Conservation (phyloP, 2,888 invertebrate species). For the Synanthedon tipuliformis region DNA sequence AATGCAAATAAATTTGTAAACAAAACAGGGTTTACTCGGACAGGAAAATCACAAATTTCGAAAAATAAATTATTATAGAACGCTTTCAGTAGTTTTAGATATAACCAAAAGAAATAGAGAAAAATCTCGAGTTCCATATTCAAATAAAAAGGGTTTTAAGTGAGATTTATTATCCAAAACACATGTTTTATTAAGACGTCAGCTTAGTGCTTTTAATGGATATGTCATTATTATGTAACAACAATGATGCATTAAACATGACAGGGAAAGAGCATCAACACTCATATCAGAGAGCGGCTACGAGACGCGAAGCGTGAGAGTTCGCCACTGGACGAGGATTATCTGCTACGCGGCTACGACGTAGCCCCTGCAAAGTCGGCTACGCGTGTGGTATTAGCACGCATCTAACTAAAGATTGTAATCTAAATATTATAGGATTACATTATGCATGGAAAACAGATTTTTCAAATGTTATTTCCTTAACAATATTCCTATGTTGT, state of each 20-base stretch:
- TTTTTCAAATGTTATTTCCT: background rate
- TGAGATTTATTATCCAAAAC: too few relatives aligned
- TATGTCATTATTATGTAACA: slow-evolving; percentile 33
- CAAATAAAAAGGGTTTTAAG: too few relatives aligned
- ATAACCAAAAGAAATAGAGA: too few relatives aligned
- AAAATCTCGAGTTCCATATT: too few relatives aligned
- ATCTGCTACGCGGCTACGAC: slow-evolving; percentile 54
- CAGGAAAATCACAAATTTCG: too few relatives aligned
- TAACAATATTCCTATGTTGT: too few relatives aligned
- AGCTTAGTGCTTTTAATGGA: slow-evolving; percentile 5
- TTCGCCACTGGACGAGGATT: slow-evolving; percentile 56
- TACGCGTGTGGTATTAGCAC: slow-evolving; percentile 37
- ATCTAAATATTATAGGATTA: background rate
- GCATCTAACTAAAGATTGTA: background rate
- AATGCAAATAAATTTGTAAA: too few relatives aligned
- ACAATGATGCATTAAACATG: slow-evolving; percentile 54
- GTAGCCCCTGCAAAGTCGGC: slow-evolving; percentile 34
- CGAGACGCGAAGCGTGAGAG: slow-evolving; percentile 46
- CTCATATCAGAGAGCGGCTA: slow-evolving; percentile 36
- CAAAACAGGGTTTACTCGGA: too few relatives aligned
- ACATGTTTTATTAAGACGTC: too few relatives aligned
- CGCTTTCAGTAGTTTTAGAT: too few relatives aligned
- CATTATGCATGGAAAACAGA: background rate
- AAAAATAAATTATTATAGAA: too few relatives aligned
- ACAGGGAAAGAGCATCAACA: slow-evolving; percentile 54